These are phyloP conservation scores for Mylabris sibirica DNA, from an alignment of 2,888 invertebrate species.

Conservation along the genomic window DNA sequence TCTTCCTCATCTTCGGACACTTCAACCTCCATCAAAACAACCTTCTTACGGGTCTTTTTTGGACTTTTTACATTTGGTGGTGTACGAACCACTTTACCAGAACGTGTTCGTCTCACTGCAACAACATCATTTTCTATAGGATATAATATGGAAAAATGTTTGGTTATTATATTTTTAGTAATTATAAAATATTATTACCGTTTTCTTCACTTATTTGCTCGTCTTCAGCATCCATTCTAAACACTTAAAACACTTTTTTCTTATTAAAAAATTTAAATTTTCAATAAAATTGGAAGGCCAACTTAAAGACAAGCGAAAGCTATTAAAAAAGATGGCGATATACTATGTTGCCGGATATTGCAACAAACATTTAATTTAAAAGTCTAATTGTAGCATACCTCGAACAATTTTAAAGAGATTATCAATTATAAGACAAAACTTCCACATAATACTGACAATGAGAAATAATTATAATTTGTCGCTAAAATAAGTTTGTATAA, in stretches of 20 bases:
- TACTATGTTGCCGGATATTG: not conserved
- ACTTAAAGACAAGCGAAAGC: not conserved
- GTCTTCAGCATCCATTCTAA: conserved; percentile 33
- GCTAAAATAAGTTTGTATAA: too few relatives aligned
- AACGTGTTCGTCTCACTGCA: conserved; percentile 67
- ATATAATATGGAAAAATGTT: not conserved
- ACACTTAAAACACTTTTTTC: too few relatives aligned
- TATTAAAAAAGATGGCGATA: not conserved
- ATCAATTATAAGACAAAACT: too few relatives aligned
- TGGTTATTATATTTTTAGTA: not conserved
- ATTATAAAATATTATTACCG: conserved; percentile 24
- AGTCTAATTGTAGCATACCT: not conserved
- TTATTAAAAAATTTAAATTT: not conserved
- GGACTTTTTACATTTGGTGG: conserved; percentile 47
- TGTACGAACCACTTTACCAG: conserved; percentile 62
- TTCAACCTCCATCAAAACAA: conserved; percentile 62
- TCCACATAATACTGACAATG: too few relatives aligned
- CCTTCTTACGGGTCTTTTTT: conserved; percentile 58
- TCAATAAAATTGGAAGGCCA: not conserved
- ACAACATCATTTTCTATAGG: conserved; percentile 1
- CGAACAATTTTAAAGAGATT: too few relatives aligned
- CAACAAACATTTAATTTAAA: not conserved
- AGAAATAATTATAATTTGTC: too few relatives aligned
- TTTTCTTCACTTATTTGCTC: conserved; percentile 30
- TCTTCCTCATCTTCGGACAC: conserved; percentile 59